Evolutionary conservation across 2,797 vertebrate genomes (phyloP), one percentile per base, ranked within the genome.

Genomic region (Pterois miles): DNA sequence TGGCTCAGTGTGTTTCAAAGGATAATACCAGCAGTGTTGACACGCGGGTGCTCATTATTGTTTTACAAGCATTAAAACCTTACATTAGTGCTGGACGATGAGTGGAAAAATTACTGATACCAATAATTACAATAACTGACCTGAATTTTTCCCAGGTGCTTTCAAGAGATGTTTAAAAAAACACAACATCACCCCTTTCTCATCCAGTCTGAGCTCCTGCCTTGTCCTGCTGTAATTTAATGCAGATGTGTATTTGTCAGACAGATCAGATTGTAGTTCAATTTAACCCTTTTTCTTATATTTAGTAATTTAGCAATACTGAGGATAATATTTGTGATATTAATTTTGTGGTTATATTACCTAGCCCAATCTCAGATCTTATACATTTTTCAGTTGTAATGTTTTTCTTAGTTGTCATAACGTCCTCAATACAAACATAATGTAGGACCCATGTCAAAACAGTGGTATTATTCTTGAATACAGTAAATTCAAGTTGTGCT

Each of bases 401-500:
- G 25, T 71, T 64, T 18, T 63, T 59, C 3, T 27, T 60, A 23
- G 12, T 60, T 52, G 9, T 60, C 12, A 64, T 36, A 69, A 65
- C 25, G 13, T 65, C 25, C 27, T 57, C 1, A 52, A 12, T 34
- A 5, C 7, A 10, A 72, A 54, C 78, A 62, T 64, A 64, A 27
- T 40, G 43, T 14, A 27, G 56, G 20, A 82, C 86, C 89, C 86
- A 87, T 88, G 80, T 88, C 73, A 81, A 78, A 90, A 82, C 83
- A 86, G 50, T 92, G 92, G 92, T 92, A 90, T 92, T 86, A 88
- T 92, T 90, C 84, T 92, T 92, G 52, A 82, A 83, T 72, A 69
- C 20, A 8, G 68, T 62, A 56, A 81, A 75, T 75, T 83, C 22
- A 81, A 82, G 20, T 86, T 85, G 66, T 89, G 90, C 86, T 88